A percentile compares a stretch with the other conserved stretches of the same genome.
These are phyloP conservation scores for Pheosia gnoma DNA, from an alignment of 2,888 invertebrate species.

Conservation along the genomic window DNA sequence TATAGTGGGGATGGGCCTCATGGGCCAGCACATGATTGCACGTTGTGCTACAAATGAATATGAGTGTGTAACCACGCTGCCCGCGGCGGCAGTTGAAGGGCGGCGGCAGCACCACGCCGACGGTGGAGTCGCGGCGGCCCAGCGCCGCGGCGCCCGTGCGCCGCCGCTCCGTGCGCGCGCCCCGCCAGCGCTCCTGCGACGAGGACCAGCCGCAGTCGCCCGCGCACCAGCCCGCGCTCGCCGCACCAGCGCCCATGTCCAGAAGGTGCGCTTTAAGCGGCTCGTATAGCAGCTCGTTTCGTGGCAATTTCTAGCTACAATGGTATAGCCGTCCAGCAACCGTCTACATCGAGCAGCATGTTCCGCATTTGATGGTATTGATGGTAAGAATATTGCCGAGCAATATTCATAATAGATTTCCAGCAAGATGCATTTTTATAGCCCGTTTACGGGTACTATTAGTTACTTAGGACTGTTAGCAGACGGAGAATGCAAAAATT, in stretches of 20 bases:
- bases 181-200: constrained; percentile 92
- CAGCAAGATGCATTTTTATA: too few species aligned
- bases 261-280: constrained; percentile 78
- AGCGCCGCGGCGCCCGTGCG: constrained; percentile 85
- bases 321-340: too few species aligned
- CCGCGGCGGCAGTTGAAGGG: constrained; percentile 87
- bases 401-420: too few species aligned
- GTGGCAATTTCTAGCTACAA: too few species aligned
- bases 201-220: constrained; percentile 83
- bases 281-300: too few species aligned
- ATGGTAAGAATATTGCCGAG: too few species aligned
- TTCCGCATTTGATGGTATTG: too few species aligned
- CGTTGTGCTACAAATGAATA: constrained; percentile 5
- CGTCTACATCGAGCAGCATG: too few species aligned
- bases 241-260: constrained; percentile 89
- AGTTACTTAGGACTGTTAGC: too few species aligned
- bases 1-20: not conserved
- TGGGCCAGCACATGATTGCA: not conserved
- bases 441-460: too few species aligned
- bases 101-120: constrained; percentile 82
- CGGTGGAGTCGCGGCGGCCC: constrained; percentile 84
- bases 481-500: too few species aligned
- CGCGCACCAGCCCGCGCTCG: constrained; percentile 83
- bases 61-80: constrained; percentile 76
- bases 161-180: constrained; percentile 85